A percentile compares a stretch with the other conserved stretches of the same genome.
Conservation (phyloP, 1,140 invertebrate genomes). For the Gyrodactylus bullatarudis region DNA sequence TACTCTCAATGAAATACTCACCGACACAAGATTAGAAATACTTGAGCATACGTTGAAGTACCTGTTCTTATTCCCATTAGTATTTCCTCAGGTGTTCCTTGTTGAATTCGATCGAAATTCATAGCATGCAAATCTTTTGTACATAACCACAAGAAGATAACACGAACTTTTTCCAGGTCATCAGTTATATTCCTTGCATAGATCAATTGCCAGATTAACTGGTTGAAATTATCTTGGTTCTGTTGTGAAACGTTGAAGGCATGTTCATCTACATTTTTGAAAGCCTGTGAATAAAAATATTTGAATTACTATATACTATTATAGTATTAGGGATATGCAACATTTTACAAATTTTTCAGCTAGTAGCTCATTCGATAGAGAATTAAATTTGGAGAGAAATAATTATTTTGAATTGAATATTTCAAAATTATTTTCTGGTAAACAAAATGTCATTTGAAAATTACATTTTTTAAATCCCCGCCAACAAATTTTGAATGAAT, state of each 20-base stretch:
- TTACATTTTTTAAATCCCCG: no score
- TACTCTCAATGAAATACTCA: no score
- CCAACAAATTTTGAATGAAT: no score
- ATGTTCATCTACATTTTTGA: slow-evolving; percentile 17
- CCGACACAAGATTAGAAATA: slow-evolving; percentile 21
- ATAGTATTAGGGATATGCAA: no score
- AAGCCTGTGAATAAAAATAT: slow-evolving; percentile 5
- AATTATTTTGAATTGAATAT: no score
- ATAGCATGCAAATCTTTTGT: slow-evolving; percentile 19
- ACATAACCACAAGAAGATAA: slow-evolving; percentile 21
- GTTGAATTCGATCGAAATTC: slow-evolving; percentile 16
- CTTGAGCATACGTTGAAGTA: slow-evolving; percentile 20
- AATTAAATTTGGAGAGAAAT: no score
- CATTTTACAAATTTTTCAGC: no score
- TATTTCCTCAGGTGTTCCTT: slow-evolving; percentile 18
- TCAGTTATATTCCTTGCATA: slow-evolving; percentile 19
- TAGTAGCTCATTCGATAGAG: no score
- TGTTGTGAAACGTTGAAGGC: slow-evolving; percentile 18
- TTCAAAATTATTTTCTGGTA: no score
- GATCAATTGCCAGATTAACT: slow-evolving; percentile 21
- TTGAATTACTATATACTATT: no score
- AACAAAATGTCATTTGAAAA: no score
- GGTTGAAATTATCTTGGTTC: slow-evolving; percentile 17
- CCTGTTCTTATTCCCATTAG: slow-evolving; percentile 18
- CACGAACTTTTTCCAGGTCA: slow-evolving; percentile 20